Conservation (phyloP, 2,888 invertebrate genomes). For the Melolontha melolontha region DNA sequence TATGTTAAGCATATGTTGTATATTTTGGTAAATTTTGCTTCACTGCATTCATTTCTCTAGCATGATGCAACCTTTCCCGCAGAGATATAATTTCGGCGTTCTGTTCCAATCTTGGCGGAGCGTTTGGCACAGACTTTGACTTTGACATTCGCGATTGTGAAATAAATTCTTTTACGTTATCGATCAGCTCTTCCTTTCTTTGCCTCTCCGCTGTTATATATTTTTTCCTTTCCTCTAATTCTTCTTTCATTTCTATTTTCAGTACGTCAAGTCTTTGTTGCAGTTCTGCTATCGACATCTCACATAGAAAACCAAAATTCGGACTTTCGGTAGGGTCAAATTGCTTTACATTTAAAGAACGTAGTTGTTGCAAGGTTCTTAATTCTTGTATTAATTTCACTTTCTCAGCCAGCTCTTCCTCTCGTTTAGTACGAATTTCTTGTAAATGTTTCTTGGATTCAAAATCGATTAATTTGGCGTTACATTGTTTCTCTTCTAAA, state of each 20-base stretch:
- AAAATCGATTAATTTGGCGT: constrained; percentile 66
- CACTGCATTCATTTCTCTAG: constrained; percentile 61
- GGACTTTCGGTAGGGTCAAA: constrained; percentile 72
- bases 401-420: constrained; percentile 61
- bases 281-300: constrained; percentile 75
- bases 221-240: constrained; percentile 67
- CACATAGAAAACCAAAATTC: constrained; percentile 71
- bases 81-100: constrained; percentile 67
- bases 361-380: constrained; percentile 60
- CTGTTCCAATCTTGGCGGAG: constrained; percentile 52
- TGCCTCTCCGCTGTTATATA: constrained; percentile 66
- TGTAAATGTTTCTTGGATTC: constrained; percentile 64
- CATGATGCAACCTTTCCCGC: constrained; percentile 67
- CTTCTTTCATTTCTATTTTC: constrained; percentile 68
- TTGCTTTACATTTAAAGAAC: constrained; percentile 60
- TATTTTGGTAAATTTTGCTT: background rate
- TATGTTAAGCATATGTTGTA: background rate
- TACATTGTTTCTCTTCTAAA: constrained; percentile 68
- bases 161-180: constrained; percentile 66
- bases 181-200: constrained; percentile 66
- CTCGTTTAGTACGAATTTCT: constrained; percentile 57
- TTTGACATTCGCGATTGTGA: constrained; percentile 61
- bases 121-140: constrained; percentile 49
- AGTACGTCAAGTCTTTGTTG: constrained; percentile 68
- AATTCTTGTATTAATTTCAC: constrained; percentile 64